phyloP scores from a whole-genome alignment of 64 coral and sea anemone genomes.

The Catalaphyllia jardinei region DNA sequence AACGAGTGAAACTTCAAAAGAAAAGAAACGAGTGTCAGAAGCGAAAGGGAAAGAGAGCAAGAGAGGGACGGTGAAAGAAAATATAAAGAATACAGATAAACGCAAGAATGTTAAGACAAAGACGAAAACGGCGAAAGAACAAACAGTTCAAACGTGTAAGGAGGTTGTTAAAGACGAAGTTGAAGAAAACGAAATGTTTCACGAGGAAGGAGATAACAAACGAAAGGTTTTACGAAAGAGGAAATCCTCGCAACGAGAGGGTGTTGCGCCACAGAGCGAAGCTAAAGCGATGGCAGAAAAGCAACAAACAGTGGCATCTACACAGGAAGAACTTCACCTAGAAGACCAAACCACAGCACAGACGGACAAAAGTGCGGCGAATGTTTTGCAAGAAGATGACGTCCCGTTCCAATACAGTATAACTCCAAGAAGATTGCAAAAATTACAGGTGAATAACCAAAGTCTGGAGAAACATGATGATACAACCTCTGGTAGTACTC shows the following conservation, averaged over 20 bases:
- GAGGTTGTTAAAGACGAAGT: background rate
- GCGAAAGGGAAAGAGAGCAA: background rate
- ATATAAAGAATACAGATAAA: background rate
- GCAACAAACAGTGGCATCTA: background rate
- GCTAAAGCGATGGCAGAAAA: background rate
- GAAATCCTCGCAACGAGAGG: background rate
- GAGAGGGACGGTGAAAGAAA: background rate
- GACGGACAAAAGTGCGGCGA: too few relatives aligned
- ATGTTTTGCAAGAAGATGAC: background rate
- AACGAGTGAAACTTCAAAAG: background rate
- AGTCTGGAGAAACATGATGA: background rate
- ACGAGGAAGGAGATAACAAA: background rate
- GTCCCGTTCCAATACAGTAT: background rate
- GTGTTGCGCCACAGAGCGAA: background rate
- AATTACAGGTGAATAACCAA: background rate
- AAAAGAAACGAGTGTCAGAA: background rate
- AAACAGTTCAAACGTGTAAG: background rate
- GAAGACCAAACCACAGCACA: background rate
- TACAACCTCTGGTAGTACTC: background rate
- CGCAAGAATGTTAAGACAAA: background rate
- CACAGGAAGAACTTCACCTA: background rate
- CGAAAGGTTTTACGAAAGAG: background rate
- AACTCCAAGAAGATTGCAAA: background rate
- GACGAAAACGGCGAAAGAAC: background rate
- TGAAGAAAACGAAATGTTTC: background rate